A percentile compares a stretch with the other conserved stretches of the same genome.
Evolutionary conservation across 2,113 vertebrate species (phyloP).

Genomic region (Pipra filicauda): DNA sequence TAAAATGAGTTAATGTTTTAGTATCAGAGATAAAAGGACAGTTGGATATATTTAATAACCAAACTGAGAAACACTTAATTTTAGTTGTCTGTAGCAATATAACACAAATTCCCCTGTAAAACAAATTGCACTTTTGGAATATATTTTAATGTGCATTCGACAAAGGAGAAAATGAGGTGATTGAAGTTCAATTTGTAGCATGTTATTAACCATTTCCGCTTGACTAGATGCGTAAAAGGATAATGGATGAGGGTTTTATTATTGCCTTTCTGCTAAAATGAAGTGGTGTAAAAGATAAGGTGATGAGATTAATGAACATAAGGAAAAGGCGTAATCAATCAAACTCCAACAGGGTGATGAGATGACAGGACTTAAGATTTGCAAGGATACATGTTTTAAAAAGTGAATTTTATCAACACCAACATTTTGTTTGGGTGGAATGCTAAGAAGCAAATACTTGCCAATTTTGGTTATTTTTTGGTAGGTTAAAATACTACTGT

Average conservation of each 20-base stretch:
- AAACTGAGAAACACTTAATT: slow-evolving; percentile 81
- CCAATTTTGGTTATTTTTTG: background rate
- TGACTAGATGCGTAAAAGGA: slow-evolving; percentile 96
- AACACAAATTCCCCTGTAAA: slow-evolving; percentile 80
- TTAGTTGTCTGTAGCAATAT: slow-evolving; percentile 81
- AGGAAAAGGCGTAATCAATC: slow-evolving; percentile 96
- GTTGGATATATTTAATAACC: slow-evolving; percentile 83
- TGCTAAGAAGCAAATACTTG: background rate
- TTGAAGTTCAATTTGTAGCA: slow-evolving; percentile 99
- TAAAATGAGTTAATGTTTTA: slow-evolving; percentile 83
- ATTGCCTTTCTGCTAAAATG: slow-evolving; percentile 98
- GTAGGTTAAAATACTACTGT: background rate
- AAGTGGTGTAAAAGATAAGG: slow-evolving; percentile 99
- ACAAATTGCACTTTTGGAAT: slow-evolving; percentile 83
- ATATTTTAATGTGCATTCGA: slow-evolving; percentile 85
- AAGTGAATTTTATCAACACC: slow-evolving; percentile 64
- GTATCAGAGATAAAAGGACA: slow-evolving; percentile 80
- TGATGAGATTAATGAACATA: slow-evolving; percentile 99
- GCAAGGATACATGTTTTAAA: slow-evolving; percentile 68
- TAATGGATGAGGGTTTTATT: slow-evolving; percentile 99
- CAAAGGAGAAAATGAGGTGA: slow-evolving; percentile 92
- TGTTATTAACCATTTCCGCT: slow-evolving; percentile 99
- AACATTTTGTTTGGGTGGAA: background rate
- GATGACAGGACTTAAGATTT: slow-evolving; percentile 77
- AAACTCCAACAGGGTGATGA: slow-evolving; percentile 80